Evolutionary conservation across 2,888 invertebrate genomes (phyloP), one percentile per base, ranked within the genome.

Genomic region (Galerucella pusilla): DNA sequence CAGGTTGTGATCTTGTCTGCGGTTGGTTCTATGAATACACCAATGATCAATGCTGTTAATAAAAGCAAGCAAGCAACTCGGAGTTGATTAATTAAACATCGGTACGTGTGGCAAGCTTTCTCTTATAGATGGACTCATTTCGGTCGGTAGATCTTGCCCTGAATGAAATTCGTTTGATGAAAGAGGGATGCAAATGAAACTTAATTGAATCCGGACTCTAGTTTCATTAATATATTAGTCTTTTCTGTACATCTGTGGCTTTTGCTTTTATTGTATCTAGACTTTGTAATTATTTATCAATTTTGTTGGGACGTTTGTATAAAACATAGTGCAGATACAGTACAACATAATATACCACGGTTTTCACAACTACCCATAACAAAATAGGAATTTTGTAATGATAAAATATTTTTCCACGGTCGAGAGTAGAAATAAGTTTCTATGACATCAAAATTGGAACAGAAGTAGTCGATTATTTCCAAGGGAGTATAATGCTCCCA

Each of bases 51-150:
- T 87, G 86, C 83, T 86, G 87, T 87, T 87, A 87, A 87, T 86
- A 86, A 85, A 85, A 84, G 84, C 83, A 84, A 84, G 85, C 85
- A 84, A 85, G 82, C 77, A 81, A 79, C 83, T 83, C 82, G 81
- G 87, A 87, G 85, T 87, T 87, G 87, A 87, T 87, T 88, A 88
- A 88, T 88, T 88, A 88, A 86, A 86, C 87, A 86, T 86, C 86
- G 85, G 85, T 86, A 86, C 86, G 84, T 85, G 84, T 75, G 84
- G 83, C 84, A 81, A 81, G 84, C 85, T 84, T 85, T 84, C 84
- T 84, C 83, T 81, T 81, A 75, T 65, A 79, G 70, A 75, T 75
- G 57, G 20, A 75, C 73, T 73, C 73, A 74, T 68, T 75, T 68
- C 73, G 74, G 70, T 75, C 79, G 75, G 67, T 68, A 75, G 71